Evolutionary conservation across 37 sponge, comb jelly and placozoan species (phyloP).

Genomic region (Eunapius fragilis): DNA sequence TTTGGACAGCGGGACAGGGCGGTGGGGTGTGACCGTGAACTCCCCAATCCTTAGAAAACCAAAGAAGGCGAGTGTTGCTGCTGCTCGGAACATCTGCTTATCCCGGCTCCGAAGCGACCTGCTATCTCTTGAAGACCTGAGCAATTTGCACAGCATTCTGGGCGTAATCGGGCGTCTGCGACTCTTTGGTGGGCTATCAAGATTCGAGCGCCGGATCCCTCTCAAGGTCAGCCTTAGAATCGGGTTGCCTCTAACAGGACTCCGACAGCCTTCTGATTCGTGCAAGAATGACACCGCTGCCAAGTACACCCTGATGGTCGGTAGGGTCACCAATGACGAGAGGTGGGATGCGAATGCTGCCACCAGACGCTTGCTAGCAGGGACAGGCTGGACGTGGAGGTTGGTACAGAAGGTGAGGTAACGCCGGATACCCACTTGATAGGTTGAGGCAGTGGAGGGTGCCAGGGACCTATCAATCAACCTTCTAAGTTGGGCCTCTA

Average conservation of each 20-base stretch:
- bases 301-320: conserved; percentile 46
- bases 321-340: neutral
- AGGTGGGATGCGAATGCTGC: conserved; percentile 13
- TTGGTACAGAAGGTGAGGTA: conserved; percentile 12
- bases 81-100: conserved; percentile 6
- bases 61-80: conserved; percentile 22
- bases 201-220: conserved; percentile 11
- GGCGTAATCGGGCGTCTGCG: conserved; percentile 28
- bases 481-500: too few species aligned
- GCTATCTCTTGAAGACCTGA: neutral
- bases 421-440: conserved; percentile 8
- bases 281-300: conserved; percentile 25
- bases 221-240: conserved; percentile 6
- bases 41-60: conserved; percentile 26
- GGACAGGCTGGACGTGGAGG: conserved; percentile 14
- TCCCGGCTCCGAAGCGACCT: neutral
- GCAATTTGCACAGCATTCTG: conserved; percentile 2
- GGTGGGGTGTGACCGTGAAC: conserved; percentile 8
- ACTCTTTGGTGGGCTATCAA: neutral
- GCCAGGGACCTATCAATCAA: conserved; percentile 6
- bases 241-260: conserved; percentile 13
- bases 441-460: conserved; percentile 24
- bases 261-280: conserved; percentile 1
- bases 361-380: conserved; percentile 10
- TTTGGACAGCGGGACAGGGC: neutral